phyloP scores from a whole-genome alignment of 2,888 invertebrate species.

The Scrobipalpa costella region DNA sequence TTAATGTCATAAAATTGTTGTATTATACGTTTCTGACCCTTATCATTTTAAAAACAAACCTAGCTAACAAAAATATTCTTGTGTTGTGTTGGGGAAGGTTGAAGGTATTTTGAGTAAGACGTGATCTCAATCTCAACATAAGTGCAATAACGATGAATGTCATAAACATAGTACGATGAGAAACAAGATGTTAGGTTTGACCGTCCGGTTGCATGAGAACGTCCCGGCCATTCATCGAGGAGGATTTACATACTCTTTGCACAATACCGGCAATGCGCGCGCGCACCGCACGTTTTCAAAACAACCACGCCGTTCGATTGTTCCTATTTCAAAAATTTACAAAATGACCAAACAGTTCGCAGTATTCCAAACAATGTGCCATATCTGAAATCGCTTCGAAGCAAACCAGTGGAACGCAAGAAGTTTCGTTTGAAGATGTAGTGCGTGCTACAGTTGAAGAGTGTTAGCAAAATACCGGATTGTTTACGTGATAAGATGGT shows the following conservation, averaged over 20 bases:
- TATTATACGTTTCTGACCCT: too few species aligned
- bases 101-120: too few species aligned
- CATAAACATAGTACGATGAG: background rate
- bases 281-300: slow-evolving; percentile 70
- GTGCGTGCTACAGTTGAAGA: slow-evolving; percentile 54
- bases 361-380: slow-evolving; percentile 68
- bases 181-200: slow-evolving; percentile 45
- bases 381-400: slow-evolving; percentile 47
- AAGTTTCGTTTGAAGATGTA: slow-evolving; percentile 60
- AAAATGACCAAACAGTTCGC: slow-evolving; percentile 71
- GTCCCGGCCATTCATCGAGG: slow-evolving; percentile 53
- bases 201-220: slow-evolving; percentile 66
- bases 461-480: slow-evolving; percentile 47
- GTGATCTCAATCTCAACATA: too few species aligned
- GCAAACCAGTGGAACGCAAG: slow-evolving; percentile 47
- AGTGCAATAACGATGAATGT: background rate
- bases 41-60: too few species aligned
- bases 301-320: slow-evolving; percentile 70
- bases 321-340: slow-evolving; percentile 69
- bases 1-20: too few species aligned
- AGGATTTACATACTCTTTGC: slow-evolving; percentile 49
- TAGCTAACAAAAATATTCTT: too few species aligned
- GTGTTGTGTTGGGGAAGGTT: too few species aligned
- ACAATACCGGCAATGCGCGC: slow-evolving; percentile 44
- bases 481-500: slow-evolving; percentile 51